phyloP scores from a whole-genome alignment of 2,888 invertebrate genomes.

The Deroplatys truncata region DNA sequence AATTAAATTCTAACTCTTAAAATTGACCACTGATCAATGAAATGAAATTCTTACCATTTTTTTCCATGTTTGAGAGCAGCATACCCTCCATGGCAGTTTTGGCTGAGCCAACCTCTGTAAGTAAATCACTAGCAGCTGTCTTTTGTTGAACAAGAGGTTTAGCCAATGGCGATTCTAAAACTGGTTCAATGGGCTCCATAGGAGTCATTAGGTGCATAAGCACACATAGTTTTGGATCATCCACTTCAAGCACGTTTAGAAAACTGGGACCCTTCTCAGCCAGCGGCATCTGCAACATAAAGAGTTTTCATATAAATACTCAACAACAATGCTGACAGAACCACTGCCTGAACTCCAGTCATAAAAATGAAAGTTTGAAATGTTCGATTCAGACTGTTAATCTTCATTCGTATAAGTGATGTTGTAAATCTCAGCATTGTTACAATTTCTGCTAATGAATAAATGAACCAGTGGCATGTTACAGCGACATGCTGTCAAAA shows the following conservation, averaged over 20 bases:
- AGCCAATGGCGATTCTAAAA: constrained; percentile 77
- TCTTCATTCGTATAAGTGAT: too few relatives aligned
- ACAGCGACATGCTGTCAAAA: too few relatives aligned
- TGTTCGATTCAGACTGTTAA: too few relatives aligned
- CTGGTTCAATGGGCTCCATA: constrained; percentile 78
- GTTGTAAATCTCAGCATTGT: too few relatives aligned
- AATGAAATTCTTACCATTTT: constrained; percentile 54
- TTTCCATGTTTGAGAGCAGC: constrained; percentile 86
- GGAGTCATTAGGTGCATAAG: constrained; percentile 87
- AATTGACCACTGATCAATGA: too few relatives aligned
- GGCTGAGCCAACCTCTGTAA: constrained; percentile 68
- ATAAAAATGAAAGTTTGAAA: too few relatives aligned
- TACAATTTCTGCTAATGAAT: too few relatives aligned
- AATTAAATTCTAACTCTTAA: too few relatives aligned
- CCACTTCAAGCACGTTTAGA: constrained; percentile 74
- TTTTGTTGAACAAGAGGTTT: constrained; percentile 76
- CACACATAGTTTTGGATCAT: constrained; percentile 85
- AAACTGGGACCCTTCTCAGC: constrained; percentile 54
- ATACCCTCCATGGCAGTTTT: constrained; percentile 76
- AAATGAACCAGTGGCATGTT: too few relatives aligned
- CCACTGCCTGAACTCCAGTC: too few relatives aligned
- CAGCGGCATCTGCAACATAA: constrained; percentile 59
- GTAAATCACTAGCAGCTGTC: constrained; percentile 69
- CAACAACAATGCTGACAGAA: neutral
- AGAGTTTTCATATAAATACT: constrained; percentile 15